Base-by-base conservation (phyloP, 92 coral and sea anemone genomes). In the Hydrozoanthus gracilis region DNA sequence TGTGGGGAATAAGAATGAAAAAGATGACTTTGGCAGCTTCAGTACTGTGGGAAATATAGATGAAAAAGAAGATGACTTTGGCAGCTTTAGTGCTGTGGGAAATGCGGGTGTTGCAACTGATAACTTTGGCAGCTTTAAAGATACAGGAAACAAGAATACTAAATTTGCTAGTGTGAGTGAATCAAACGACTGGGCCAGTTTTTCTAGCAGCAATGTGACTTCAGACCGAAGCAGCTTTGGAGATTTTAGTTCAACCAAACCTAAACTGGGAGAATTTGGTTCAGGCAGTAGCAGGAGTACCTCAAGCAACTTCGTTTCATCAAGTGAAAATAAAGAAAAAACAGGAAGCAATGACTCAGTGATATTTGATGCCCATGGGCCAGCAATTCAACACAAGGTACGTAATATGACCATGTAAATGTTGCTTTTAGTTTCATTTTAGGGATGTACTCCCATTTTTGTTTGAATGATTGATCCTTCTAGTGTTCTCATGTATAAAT, bases 21-120 rank as follows among this genome's bases (percentile, higher is more conserved):
- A 35, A 54, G n/a, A 71, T 46, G 50, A 76, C 3, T 72, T 91
- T 91, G 95, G 86, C 16, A 60, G 82, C 27, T 92, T 89, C 76
- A 67, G 80, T 88, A 10, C 73, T 27, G 44, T 73, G 47, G 72
- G 35, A 11, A 72, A 10, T 9, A 14, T 1, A 3, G 4, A 17
- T 6, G 18, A 70, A 83, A 16, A 10, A 65, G 73, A 62, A 45
- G 39, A 27, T 27, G 39, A 47, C 4, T 11, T 58, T 58, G 64
- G 15, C 64, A 71, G 45, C 39, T 64, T 27, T 27, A 27, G 0
- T 27, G 39, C 39, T 27, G 39, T 27, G 39, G 39, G 39, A 27
- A 27, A 27, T 27, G 39, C 2, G 39, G 20, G 55, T 48, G 70
- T 51, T 0, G 61, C 56, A 27, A 66, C 70, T 71, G 76, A 86